Evolutionary conservation across 2,888 invertebrate species (phyloP).

Genomic region (Zygothrica quintamaculata): DNA sequence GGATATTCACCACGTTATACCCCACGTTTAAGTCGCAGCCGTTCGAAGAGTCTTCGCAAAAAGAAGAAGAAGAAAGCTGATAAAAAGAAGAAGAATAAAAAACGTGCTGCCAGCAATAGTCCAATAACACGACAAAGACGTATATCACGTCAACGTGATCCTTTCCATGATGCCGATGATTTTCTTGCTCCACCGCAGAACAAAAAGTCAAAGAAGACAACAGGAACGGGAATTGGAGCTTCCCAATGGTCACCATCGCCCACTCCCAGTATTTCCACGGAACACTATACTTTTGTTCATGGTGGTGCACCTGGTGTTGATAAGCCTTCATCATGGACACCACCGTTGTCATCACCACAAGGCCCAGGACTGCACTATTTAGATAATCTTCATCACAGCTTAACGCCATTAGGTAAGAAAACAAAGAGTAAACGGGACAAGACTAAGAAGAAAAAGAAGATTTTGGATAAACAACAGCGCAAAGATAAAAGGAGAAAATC

Average conservation of each 20-base stretch:
- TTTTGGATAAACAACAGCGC: slow-evolving; percentile 59
- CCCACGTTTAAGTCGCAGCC: slow-evolving; percentile 81
- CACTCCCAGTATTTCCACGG: slow-evolving; percentile 86
- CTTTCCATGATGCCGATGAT: slow-evolving; percentile 71
- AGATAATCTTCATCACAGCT: slow-evolving; percentile 47
- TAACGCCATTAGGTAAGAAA: slow-evolving; percentile 82
- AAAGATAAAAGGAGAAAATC: slow-evolving; percentile 83
- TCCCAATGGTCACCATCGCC: slow-evolving; percentile 84
- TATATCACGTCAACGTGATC: slow-evolving; percentile 77
- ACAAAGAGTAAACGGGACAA: slow-evolving; percentile 81
- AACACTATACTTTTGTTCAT: slow-evolving; percentile 65
- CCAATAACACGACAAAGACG: slow-evolving; percentile 70
- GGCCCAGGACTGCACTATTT: slow-evolving; percentile 47
- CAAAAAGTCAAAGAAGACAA: slow-evolving; percentile 76
- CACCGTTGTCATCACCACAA: slow-evolving; percentile 85
- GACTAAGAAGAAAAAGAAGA: slow-evolving; percentile 84
- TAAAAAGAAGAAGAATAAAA: slow-evolving; percentile 78
- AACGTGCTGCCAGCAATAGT: slow-evolving; percentile 65
- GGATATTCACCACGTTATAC: slow-evolving; percentile 80
- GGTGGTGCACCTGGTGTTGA: slow-evolving; percentile 38
- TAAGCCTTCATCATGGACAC: slow-evolving; percentile 87
- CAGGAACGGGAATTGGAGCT: slow-evolving; percentile 13
- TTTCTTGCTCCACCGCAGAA: slow-evolving; percentile 69
- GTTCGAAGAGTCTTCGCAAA: slow-evolving; percentile 78
- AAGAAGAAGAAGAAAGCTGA: slow-evolving; percentile 78